These are phyloP conservation scores for Lutraria lutraria DNA, from an alignment of 2,888 invertebrate genomes.

Conservation along the genomic window DNA sequence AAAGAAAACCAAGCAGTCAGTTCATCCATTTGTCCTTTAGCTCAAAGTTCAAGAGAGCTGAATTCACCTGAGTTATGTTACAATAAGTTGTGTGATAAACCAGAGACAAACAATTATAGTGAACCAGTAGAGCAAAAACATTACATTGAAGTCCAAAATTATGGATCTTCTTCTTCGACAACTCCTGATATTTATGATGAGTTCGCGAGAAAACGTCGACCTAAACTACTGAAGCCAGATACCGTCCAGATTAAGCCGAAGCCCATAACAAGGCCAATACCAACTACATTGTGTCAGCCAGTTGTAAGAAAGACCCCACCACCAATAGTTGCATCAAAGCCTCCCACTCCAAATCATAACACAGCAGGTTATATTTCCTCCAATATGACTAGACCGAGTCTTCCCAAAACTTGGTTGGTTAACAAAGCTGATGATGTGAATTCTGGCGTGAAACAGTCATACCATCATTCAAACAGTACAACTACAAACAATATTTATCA, in stretches of 20 bases:
- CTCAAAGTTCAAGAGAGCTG: background rate
- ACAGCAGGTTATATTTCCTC: conserved; percentile 23
- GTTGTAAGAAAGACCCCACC: background rate
- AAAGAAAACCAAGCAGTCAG: background rate
- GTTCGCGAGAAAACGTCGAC: conserved; percentile 63
- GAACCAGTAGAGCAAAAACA: background rate
- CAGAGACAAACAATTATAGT: background rate
- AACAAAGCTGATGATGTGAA: conserved; percentile 7
- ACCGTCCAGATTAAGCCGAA: conserved; percentile 38
- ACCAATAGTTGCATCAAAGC: background rate
- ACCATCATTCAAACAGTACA: background rate
- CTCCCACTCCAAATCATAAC: conserved; percentile 13
- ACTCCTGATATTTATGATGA: conserved; percentile 68
- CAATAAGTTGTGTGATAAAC: background rate
- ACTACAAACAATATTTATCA: background rate
- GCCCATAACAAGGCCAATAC: conserved; percentile 23
- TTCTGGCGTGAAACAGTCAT: conserved; percentile 11
- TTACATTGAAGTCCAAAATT: conserved; percentile 37
- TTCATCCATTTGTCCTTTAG: background rate
- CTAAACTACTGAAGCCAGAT: conserved; percentile 43
- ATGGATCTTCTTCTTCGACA: conserved; percentile 65
- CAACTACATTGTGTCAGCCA: conserved; percentile 22
- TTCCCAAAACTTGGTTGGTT: background rate
- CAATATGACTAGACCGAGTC: background rate
- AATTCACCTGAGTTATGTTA: background rate